These are phyloP conservation scores for Caenorhabditis becei DNA, from an alignment of 2,888 invertebrate genomes.

Conservation along the genomic window DNA sequence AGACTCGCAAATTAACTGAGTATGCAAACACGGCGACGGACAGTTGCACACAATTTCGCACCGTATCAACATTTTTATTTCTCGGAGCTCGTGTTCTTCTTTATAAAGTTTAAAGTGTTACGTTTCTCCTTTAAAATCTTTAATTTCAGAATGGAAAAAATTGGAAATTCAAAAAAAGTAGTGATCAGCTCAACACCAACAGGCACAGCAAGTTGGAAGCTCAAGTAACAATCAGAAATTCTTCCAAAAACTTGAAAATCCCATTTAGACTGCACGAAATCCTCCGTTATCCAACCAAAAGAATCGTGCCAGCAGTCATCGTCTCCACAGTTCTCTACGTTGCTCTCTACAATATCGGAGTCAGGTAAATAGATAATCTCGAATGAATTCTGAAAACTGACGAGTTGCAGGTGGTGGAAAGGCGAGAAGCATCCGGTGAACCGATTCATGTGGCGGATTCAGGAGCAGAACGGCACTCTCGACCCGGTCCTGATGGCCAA, in stretches of 20 bases:
- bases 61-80: conserved; percentile 28
- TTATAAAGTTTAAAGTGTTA: background rate
- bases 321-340: conserved; percentile 40
- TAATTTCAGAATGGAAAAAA: background rate
- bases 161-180: conserved; percentile 27
- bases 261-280: conserved; percentile 41
- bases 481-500: conserved; percentile 41
- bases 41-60: conserved; percentile 22
- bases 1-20: conserved; percentile 12
- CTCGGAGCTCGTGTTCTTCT: background rate
- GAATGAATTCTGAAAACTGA: background rate
- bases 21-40: conserved; percentile 35
- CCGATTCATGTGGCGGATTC: conserved; percentile 56
- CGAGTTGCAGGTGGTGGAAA: conserved; percentile 56
- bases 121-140: background rate
- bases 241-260: background rate
- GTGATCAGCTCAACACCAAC: conserved; percentile 46
- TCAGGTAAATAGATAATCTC: conserved; percentile 29
- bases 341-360: conserved; percentile 44
- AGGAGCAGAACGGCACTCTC: conserved; percentile 42
- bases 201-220: conserved; percentile 53
- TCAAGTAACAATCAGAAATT: conserved; percentile 41
- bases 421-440: conserved; percentile 55
- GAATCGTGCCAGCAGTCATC: conserved; percentile 49
- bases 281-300: conserved; percentile 33